Conservation (phyloP, 2,797 vertebrate species). For the Pantherophis vulpinus region DNA sequence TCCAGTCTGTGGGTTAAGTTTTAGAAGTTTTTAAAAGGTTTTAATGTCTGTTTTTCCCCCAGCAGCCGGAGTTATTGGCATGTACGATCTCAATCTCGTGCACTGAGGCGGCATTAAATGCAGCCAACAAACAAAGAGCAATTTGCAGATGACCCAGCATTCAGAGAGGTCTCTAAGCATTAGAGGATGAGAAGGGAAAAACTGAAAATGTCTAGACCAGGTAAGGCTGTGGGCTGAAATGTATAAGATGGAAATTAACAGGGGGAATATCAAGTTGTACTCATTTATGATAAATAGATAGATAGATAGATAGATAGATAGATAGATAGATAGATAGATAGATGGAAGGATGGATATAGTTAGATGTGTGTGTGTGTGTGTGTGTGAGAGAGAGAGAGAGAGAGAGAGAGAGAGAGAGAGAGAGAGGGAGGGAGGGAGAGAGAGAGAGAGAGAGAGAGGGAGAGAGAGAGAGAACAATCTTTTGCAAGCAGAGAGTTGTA, state of each 20-base stretch:
- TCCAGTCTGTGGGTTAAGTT: background rate
- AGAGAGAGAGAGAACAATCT: too few relatives aligned
- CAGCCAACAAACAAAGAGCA: background rate
- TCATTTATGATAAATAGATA: too few relatives aligned
- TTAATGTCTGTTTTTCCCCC: background rate
- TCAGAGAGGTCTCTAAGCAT: background rate
- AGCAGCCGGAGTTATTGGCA: background rate
- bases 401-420: too few relatives aligned
- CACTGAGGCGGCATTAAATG: background rate
- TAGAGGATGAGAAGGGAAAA: background rate
- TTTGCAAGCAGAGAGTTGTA: too few relatives aligned
- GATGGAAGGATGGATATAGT: too few relatives aligned
- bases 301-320: too few relatives aligned
- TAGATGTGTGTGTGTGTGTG: too few relatives aligned
- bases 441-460: too few relatives aligned
- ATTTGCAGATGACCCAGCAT: background rate
- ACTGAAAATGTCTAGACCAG: background rate
- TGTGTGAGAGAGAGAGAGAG: rapidly evolving
- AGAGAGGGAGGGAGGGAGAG: too few relatives aligned
- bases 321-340: too few relatives aligned
- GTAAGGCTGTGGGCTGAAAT: background rate
- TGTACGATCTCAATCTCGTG: background rate
- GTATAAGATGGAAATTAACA: background rate
- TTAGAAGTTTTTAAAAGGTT: background rate
- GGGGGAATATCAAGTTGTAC: too few relatives aligned